These are phyloP conservation scores for Cheilinus undulatus DNA, from an alignment of 2,113 vertebrate species.

Conservation along the genomic window DNA sequence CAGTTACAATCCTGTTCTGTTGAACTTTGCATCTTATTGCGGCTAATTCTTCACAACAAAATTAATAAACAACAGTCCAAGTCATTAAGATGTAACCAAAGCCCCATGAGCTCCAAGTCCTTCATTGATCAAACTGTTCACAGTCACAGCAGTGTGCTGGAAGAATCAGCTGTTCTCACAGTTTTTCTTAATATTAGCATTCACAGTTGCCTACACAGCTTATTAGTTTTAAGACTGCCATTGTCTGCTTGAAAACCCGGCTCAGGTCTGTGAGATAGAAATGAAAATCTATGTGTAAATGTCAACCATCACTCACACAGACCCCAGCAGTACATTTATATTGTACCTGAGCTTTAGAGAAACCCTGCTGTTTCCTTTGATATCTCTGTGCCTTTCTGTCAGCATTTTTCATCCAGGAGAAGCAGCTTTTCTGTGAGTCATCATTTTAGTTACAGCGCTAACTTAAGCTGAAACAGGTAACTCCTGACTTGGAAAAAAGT, in stretches of 20 bases:
- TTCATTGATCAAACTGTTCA: constrained; percentile 1
- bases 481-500: constrained; percentile 10
- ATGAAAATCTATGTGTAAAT: not conserved
- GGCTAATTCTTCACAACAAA: too few relatives aligned
- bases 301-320: not conserved
- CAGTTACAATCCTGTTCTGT: not conserved
- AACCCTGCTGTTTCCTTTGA: constrained; percentile 19
- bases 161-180: not conserved
- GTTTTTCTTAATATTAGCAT: not conserved
- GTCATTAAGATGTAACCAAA: not conserved
- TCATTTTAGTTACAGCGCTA: constrained; percentile 25
- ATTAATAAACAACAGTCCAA: constrained; percentile 11
- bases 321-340: constrained; percentile 7
- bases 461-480: constrained; percentile 14
- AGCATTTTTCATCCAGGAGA: not conserved
- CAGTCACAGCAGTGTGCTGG: not conserved
- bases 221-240: constrained; percentile 5
- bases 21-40: not conserved
- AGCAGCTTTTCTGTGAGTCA: constrained; percentile 19
- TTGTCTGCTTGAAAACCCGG: not conserved
- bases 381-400: constrained; percentile 9
- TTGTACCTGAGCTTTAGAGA: not conserved
- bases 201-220: not conserved
- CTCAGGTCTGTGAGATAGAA: not conserved
- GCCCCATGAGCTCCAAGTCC: not conserved